Base-by-base conservation (phyloP, 2,888 invertebrate genomes). In the Folsomia candida region DNA sequence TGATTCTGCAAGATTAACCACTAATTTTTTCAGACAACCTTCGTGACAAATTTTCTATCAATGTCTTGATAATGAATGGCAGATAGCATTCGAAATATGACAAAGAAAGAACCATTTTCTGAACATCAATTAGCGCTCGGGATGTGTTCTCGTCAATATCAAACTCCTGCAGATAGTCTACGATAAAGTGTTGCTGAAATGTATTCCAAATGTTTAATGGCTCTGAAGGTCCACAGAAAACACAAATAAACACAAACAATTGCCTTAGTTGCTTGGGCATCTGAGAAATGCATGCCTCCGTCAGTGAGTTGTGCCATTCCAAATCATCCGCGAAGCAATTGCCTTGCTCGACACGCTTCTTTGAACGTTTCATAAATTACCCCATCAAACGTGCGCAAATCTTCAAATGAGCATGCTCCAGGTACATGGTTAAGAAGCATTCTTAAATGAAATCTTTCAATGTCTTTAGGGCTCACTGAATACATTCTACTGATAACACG, bases 261-360 rank as follows among this genome's bases (percentile, higher is more conserved):
- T 77, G 51, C 71, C 81, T 62, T 51, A 81, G 63, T 71, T 80
- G 72, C 58, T 29, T 18, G 22, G 77, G 74, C 81, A 82, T 77
- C 79, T 80, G 61, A 25, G 60, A 70, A 18, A 11, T n/a, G 1
- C 58, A 58, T 2, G 81, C 81, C 37, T 81, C 81, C 14, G 70
- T 67, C 14, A 81, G n/a, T 2, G 69, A 37, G 25, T 27, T 28
- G 22, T 71, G 60, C 80, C 81, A 81, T 28, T 80, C 73, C 24
- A 25, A 57, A 64, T 82, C 81, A 72, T 82, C 79, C 64, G 75
- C 71, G n/a, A 9, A 82, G 67, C 3, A 74, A 54, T 6, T 68
- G 61, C 18, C 37, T 18, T 25, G 18, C 61, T n/a, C 51, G 27
- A 69, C 74, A 74, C 20, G 81, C 78, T 28, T 76, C 77, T 47